Evolutionary conservation across 2,113 vertebrate genomes (phyloP).

Genomic region (Oxygymnocypris stewartii): DNA sequence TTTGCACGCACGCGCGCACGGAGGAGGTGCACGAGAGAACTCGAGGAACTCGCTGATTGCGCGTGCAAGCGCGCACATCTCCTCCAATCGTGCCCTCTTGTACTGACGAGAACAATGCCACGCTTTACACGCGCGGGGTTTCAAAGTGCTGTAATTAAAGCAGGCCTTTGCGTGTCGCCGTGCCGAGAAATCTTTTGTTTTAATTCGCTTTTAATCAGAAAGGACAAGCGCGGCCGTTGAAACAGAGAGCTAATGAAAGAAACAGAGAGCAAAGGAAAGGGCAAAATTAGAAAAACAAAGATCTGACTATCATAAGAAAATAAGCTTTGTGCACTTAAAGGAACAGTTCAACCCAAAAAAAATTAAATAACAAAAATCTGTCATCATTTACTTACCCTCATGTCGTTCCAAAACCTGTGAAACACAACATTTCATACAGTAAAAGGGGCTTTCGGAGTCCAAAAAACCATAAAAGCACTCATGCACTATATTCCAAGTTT

Average conservation of each 20-base stretch:
- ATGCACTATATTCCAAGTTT: not conserved
- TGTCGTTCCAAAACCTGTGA: not conserved
- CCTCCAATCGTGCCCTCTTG: not conserved
- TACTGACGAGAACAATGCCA: not conserved
- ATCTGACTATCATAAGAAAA: not conserved
- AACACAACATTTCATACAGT: not conserved
- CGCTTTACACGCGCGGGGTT: not conserved
- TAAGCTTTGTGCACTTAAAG: not conserved
- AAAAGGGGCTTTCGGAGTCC: not conserved
- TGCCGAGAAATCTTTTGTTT: not conserved
- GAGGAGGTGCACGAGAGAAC: not conserved
- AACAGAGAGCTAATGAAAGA: constrained; percentile 16
- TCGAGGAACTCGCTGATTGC: constrained; percentile 12
- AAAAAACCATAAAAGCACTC: not conserved
- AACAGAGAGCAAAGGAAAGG: not conserved
- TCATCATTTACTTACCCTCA: not conserved
- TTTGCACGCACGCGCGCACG: not conserved
- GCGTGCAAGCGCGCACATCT: not conserved
- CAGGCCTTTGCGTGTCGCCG: not conserved
- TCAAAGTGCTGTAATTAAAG: not conserved
- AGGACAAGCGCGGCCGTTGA: not conserved
- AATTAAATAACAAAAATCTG: no score
- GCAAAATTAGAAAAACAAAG: not conserved
- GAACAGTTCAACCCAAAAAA: not conserved
- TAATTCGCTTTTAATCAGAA: not conserved